Base-by-base conservation (phyloP, 2,888 invertebrate species). In the Phaonia tiefii region DNA sequence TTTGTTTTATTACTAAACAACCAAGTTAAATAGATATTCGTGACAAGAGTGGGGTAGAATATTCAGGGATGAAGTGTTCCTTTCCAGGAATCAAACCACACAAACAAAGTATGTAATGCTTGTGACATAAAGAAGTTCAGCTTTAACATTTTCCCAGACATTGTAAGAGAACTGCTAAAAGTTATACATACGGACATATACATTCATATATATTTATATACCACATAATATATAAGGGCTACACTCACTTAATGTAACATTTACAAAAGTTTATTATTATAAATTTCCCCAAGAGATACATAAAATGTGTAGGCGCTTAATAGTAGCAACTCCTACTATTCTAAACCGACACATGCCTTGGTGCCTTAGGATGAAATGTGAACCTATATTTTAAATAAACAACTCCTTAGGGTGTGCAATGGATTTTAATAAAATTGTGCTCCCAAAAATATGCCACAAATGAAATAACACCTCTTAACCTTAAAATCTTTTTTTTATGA, bases 81-180 rank as follows among this genome's bases (percentile, higher is more conserved):
- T 37, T 37, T 5, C 5, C 37, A 37, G 37, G 10, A 7, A 7
- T 37, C 7, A 37, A 37, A 4, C 37, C 37, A 37, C 25, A 56
- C 11, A 56, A 10, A 8, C 26, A 8, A 56, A 56, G 2, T n/a
- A n/a, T n/a, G n/a, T 56, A 56, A 56, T 56, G 31, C 37, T 58
- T 58, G 17, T 58, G 58, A 58, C 58, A 58, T 58, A 13, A 58
- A 58, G 58, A 58, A 58, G 2, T 25, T 54, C 17, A 17, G 15
- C 17, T 17, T 46, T 46, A 15, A 17, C n/a, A 46, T 15, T 15
- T 46, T 2, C 15, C 5, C 46, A n/a, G 46, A 17, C 17, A 10
- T 13, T 5, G n/a, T 42, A 46, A 17, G n/a, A n/a, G n/a, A n/a
- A n/a, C n/a, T n/a, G n/a, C n/a, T n/a, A n/a, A n/a, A n/a, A n/a